Conservation (phyloP, 2,797 vertebrate genomes). For the Tokudaia muenninki region DNA sequence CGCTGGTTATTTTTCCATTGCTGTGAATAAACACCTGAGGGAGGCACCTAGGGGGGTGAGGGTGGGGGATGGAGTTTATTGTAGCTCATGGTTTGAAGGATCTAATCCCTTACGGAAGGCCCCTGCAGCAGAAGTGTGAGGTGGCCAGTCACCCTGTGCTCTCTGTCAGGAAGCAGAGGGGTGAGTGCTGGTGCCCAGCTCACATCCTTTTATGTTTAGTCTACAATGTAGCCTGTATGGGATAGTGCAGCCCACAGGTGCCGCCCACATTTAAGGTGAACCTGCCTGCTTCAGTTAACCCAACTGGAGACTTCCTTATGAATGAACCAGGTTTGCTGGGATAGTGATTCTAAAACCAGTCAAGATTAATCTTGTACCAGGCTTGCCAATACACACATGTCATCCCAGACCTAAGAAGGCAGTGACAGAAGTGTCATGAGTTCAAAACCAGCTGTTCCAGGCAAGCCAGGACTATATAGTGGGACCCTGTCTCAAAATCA, state of each 20-base stretch:
- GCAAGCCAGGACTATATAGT: not conserved
- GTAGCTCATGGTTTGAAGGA: not conserved
- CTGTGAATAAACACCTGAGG: not conserved
- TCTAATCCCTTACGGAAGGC: not conserved
- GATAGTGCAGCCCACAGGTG: not conserved
- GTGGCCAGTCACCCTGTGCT: accelerated
- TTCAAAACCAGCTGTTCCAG: not conserved
- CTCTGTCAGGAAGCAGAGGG: not conserved
- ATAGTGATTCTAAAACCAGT: not conserved
- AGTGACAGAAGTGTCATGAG: not conserved
- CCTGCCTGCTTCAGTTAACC: not conserved
- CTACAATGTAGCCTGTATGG: not conserved
- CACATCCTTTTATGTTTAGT: not conserved
- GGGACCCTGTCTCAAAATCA: not conserved
- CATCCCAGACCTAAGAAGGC: not conserved
- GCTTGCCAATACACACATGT: not conserved
- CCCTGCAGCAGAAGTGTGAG: not conserved
- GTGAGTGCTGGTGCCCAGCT: not conserved
- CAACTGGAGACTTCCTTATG: not conserved
- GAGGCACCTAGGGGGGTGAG: too few relatives aligned
- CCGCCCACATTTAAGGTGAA: too few relatives aligned
- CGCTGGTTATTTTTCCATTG: not conserved
- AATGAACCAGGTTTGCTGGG: not conserved
- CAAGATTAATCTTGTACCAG: not conserved
- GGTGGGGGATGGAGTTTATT: too few relatives aligned